Percentiles rank a stretch among this genome's conserved stretches.
Evolutionary conservation across 2,797 vertebrate genomes (phyloP).

Genomic region (Microtus obscurus): DNA sequence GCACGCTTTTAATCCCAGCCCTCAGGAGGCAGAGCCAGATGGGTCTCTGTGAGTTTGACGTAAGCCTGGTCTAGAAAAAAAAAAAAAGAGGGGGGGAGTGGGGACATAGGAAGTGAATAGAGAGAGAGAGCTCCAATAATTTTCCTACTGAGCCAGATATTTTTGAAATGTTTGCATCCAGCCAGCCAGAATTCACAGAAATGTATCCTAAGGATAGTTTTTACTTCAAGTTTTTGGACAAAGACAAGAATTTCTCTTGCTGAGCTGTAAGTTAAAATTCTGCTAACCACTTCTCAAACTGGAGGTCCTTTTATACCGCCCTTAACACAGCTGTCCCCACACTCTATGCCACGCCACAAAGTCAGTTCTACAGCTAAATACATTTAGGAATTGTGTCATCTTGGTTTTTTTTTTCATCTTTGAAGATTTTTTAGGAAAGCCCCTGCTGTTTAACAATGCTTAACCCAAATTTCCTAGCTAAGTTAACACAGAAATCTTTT

Average conservation of each 20-base stretch:
- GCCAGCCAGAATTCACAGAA: background rate
- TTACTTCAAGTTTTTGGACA: conserved; percentile 10
- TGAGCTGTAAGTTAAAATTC: conserved; percentile 42
- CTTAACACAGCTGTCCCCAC: background rate
- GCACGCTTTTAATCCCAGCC: background rate
- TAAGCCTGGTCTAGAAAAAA: background rate
- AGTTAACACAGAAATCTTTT: background rate
- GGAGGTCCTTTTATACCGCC: background rate
- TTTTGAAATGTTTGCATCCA: conserved; percentile 16
- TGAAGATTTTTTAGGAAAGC: background rate
- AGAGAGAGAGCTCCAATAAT: background rate
- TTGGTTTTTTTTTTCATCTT: too few species aligned
- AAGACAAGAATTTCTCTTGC: conserved; percentile 20
- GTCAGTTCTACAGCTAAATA: background rate
- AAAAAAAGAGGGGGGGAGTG: background rate
- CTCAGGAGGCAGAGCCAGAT: background rate
- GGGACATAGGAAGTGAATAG: background rate
- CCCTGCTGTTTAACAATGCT: background rate
- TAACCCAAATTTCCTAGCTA: background rate
- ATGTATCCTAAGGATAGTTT: conserved; percentile 14
- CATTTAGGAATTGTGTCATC: background rate
- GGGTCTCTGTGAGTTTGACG: background rate
- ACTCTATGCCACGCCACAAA: background rate
- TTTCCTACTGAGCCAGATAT: conserved; percentile 15
- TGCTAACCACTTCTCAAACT: conserved; percentile 9